These are phyloP conservation scores for Bimastos eiseni DNA, from an alignment of 2,888 invertebrate species.

Conservation along the genomic window DNA sequence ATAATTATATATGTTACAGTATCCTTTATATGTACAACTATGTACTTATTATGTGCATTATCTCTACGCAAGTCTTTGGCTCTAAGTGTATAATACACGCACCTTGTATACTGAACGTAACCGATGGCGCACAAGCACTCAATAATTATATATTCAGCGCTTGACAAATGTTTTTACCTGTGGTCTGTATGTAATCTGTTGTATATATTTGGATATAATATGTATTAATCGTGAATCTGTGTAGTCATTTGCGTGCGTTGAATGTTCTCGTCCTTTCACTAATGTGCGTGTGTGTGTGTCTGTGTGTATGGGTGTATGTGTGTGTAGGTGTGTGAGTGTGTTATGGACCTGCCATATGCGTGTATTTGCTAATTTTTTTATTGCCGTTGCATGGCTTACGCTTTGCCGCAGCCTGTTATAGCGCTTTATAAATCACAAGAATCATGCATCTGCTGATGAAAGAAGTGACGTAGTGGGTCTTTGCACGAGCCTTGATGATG, in stretches of 20 bases:
- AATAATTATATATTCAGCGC: neutral
- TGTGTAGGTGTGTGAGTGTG: too few relatives aligned
- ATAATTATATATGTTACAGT: too few relatives aligned
- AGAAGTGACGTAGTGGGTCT: neutral
- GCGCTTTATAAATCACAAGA: neutral
- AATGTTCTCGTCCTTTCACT: neutral
- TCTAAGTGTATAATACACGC: too few relatives aligned
- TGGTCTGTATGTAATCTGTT: neutral
- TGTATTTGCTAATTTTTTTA: neutral
- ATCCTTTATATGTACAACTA: neutral
- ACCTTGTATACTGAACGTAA: neutral
- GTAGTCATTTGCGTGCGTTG: neutral
- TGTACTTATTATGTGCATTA: neutral
- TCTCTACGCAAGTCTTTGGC: neutral
- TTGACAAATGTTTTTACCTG: neutral
- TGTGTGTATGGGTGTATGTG: neutral
- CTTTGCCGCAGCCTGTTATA: neutral
- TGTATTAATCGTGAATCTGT: too few relatives aligned
- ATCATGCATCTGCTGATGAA: neutral
- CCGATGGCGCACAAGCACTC: neutral
- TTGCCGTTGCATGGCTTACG: neutral
- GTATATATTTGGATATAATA: neutral
- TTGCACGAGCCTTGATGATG: conserved; percentile 41
- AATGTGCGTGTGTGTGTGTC: neutral
- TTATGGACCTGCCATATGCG: neutral